A percentile compares a stretch with the other conserved stretches of the same genome.
Evolutionary conservation across 2,113 vertebrate species (phyloP).

Genomic region (Hypomesus transpacificus): DNA sequence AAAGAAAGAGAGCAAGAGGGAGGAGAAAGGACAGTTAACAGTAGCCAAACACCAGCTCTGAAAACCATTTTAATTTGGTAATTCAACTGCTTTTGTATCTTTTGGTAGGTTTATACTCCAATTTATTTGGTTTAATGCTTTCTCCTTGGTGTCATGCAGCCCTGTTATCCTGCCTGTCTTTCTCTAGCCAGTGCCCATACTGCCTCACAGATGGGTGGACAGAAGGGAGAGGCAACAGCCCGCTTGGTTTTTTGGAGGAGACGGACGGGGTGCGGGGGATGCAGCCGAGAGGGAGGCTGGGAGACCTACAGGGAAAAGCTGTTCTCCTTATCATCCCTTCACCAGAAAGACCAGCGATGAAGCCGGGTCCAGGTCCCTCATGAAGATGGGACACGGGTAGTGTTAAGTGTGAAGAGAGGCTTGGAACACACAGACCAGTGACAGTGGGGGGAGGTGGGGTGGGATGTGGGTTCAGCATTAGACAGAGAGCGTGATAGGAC

Average conservation of each 20-base stretch:
- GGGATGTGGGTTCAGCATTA: background rate
- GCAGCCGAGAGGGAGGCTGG: slow-evolving; percentile 5
- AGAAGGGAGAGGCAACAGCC: slow-evolving; percentile 70
- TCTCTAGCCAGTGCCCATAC: slow-evolving; percentile 66
- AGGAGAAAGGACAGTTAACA: background rate
- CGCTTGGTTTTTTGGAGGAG: slow-evolving; percentile 65
- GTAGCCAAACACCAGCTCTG: too few relatives aligned
- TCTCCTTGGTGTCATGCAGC: slow-evolving; percentile 27
- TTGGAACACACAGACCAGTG: too few relatives aligned
- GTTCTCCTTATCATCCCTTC: background rate
- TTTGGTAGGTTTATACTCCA: slow-evolving; percentile 36
- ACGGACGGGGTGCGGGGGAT: background rate
- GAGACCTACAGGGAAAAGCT: background rate
- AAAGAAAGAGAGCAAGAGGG: slow-evolving; percentile 1
- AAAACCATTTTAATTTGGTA: too few relatives aligned
- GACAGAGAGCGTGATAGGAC: background rate
- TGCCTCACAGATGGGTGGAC: slow-evolving; percentile 74
- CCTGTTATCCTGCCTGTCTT: slow-evolving; percentile 49
- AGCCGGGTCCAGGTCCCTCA: too few relatives aligned
- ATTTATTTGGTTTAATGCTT: background rate
- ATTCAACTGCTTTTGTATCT: slow-evolving; percentile 1
- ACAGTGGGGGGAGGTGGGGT: too few relatives aligned
- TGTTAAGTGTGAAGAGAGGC: too few relatives aligned
- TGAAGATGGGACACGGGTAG: too few relatives aligned
- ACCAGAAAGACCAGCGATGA: background rate